phyloP scores from a whole-genome alignment of 1,140 invertebrate genomes.

The Acromyrmex echinatior region DNA sequence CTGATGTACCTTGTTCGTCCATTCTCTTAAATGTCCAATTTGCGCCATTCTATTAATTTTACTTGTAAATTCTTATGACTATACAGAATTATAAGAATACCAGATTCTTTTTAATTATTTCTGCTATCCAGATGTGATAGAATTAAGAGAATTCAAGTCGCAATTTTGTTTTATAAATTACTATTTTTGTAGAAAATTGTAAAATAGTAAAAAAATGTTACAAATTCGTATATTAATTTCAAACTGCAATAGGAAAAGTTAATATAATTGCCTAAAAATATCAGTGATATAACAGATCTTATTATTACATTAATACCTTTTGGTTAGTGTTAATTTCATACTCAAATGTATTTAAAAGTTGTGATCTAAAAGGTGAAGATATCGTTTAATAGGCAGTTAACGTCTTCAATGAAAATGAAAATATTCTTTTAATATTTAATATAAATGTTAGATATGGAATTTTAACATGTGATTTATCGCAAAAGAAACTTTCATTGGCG shows the following conservation, averaged over 20 bases:
- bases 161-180: background rate
- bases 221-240: constrained; percentile 5
- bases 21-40: constrained; percentile 27
- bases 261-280: background rate
- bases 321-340: background rate
- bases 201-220: constrained; percentile 51
- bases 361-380: constrained; percentile 19
- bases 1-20: constrained; percentile 78
- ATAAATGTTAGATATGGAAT: constrained; percentile 32
- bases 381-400: constrained; percentile 22
- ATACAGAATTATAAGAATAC: constrained; percentile 17
- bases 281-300: background rate
- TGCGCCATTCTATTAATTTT: constrained; percentile 18
- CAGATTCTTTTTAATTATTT: background rate
- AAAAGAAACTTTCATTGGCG: constrained; percentile 40
- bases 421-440: constrained; percentile 9
- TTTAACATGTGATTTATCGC: constrained; percentile 8
- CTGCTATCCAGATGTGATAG: background rate
- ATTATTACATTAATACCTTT: constrained; percentile 44
- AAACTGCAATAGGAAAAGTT: constrained; percentile 27
- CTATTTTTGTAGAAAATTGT: constrained; percentile 32
- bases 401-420: constrained; percentile 27
- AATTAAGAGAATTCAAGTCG: constrained; percentile 19
- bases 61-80: background rate
- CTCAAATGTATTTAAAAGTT: constrained; percentile 4